These are phyloP conservation scores for Alviniconcha marisindica DNA, from an alignment of 1,140 invertebrate species.

Conservation along the genomic window DNA sequence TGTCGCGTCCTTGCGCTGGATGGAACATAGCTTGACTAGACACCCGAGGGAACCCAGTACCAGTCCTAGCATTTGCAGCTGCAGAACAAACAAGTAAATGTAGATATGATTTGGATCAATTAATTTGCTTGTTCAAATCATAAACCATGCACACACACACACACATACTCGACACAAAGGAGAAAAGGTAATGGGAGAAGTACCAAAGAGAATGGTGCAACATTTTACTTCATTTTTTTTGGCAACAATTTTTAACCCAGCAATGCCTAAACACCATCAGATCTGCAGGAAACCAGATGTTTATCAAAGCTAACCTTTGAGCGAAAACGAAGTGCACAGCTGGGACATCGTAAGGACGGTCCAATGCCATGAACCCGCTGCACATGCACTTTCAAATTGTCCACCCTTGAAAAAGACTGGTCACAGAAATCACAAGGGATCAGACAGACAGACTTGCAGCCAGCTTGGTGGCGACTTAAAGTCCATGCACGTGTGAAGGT, in stretches of 20 bases:
- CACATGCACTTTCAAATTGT: constrained; percentile 31
- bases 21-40: neutral
- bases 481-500: constrained; percentile 16
- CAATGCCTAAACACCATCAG: neutral
- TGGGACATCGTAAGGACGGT: constrained; percentile 17
- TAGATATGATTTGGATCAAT: neutral
- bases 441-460: constrained; percentile 14
- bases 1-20: neutral
- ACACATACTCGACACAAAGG: too few species aligned
- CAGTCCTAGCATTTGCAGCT: neutral
- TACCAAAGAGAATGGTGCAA: too few species aligned
- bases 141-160: neutral
- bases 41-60: neutral
- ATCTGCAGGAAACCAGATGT: neutral
- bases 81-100: neutral
- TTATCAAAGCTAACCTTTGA: constrained; percentile 29
- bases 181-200: too few species aligned
- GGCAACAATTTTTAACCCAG: too few species aligned
- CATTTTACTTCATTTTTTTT: too few species aligned
- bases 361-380: constrained; percentile 24
- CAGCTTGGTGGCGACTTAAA: constrained; percentile 26
- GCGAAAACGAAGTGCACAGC: constrained; percentile 24
- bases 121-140: neutral
- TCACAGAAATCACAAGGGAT: constrained; percentile 37
- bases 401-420: constrained; percentile 26